Conservation (phyloP, 2,797 vertebrate species). For the Lophius americanus region DNA sequence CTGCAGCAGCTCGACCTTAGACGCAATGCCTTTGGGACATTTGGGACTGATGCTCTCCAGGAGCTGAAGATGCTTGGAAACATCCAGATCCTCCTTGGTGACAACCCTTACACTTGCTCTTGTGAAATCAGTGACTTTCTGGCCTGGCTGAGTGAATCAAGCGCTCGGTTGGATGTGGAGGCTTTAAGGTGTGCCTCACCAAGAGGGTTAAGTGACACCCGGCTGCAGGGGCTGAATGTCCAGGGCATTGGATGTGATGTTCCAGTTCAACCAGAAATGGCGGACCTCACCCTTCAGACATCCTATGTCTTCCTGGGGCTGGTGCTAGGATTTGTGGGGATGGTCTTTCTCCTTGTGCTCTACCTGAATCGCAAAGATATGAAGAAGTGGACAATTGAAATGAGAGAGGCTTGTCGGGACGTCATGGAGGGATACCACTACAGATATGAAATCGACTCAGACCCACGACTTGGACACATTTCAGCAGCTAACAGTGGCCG, state of each 20-base stretch:
- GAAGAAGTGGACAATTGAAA: slow-evolving; percentile 80
- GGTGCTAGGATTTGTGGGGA: slow-evolving; percentile 83
- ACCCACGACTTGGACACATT: slow-evolving; percentile 77
- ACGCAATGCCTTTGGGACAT: slow-evolving; percentile 70
- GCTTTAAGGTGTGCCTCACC: slow-evolving; percentile 76
- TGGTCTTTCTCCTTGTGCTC: slow-evolving; percentile 86
- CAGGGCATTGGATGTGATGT: slow-evolving; percentile 70
- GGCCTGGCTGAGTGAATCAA: slow-evolving; percentile 78
- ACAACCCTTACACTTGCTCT: slow-evolving; percentile 81
- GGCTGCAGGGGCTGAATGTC: slow-evolving; percentile 57
- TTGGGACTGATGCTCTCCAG: slow-evolving; percentile 60
- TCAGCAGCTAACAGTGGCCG: slow-evolving; percentile 27
- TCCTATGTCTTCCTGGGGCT: slow-evolving; percentile 84
- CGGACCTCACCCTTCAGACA: slow-evolving; percentile 76
- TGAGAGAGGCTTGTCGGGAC: slow-evolving; percentile 79
- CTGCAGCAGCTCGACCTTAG: slow-evolving; percentile 79
- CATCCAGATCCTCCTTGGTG: slow-evolving; percentile 62
- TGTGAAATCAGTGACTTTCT: slow-evolving; percentile 76
- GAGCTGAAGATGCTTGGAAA: slow-evolving; percentile 67
- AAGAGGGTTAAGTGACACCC: slow-evolving; percentile 10
- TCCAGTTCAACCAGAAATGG: slow-evolving; percentile 53
- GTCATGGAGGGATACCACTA: slow-evolving; percentile 85
- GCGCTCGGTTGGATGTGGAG: slow-evolving; percentile 69
- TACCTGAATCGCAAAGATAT: slow-evolving; percentile 85
- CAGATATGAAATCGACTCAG: slow-evolving; percentile 83